phyloP scores from a whole-genome alignment of 1,140 invertebrate species.

The Drosophila teissieri region DNA sequence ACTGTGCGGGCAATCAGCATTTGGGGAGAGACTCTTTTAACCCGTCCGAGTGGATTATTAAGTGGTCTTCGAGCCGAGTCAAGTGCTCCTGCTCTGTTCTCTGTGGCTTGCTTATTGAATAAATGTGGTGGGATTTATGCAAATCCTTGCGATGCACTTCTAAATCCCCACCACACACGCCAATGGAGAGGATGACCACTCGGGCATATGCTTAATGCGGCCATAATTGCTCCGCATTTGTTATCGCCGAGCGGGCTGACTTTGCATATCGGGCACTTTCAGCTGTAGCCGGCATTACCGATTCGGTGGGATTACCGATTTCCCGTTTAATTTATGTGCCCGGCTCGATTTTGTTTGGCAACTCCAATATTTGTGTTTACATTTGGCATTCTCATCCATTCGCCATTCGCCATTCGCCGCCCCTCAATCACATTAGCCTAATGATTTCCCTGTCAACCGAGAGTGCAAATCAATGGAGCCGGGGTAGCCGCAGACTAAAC shows the following conservation, averaged over 20 bases:
- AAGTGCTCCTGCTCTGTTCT: constrained; percentile 32
- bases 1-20: constrained; percentile 59
- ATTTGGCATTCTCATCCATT: constrained; percentile 31
- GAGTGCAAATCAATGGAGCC: not conserved
- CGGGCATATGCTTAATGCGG: constrained; percentile 62
- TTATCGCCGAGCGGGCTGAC: constrained; percentile 54
- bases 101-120: constrained; percentile 62
- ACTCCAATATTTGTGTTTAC: constrained; percentile 60
- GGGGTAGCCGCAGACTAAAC: constrained; percentile 41
- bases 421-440: constrained; percentile 68
- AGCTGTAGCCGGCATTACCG: constrained; percentile 17
- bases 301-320: constrained; percentile 50
- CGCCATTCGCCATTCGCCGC: constrained; percentile 5
- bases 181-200: constrained; percentile 36
- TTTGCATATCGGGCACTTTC: constrained; percentile 48
- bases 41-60: constrained; percentile 70
- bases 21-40: constrained; percentile 25
- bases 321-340: constrained; percentile 49
- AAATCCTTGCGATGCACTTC: constrained; percentile 53
- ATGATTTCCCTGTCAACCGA: constrained; percentile 67
- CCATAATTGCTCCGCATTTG: constrained; percentile 75
- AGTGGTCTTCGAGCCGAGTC: constrained; percentile 77
- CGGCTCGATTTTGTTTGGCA: constrained; percentile 60
- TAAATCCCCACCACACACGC: constrained; percentile 15
- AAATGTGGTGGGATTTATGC: constrained; percentile 72